A percentile compares a stretch with the other conserved stretches of the same genome.
phyloP scores from a whole-genome alignment of 2,797 vertebrate species.

The Limosa lapponica region DNA sequence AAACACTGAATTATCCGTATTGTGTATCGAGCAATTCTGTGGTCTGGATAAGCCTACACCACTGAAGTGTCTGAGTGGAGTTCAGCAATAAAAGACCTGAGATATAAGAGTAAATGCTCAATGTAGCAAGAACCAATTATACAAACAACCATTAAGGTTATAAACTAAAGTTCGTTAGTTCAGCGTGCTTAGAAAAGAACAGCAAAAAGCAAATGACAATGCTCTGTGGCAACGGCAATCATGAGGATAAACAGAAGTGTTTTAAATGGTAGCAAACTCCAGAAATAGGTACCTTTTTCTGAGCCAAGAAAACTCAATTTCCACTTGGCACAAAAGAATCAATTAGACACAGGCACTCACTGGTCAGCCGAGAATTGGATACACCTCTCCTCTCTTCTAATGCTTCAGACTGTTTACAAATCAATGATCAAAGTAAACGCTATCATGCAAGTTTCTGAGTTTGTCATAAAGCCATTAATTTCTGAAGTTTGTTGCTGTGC shows the following conservation, averaged over 20 bases:
- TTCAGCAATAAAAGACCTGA: neutral
- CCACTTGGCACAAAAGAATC: constrained; percentile 31
- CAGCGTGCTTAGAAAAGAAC: neutral
- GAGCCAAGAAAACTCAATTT: constrained; percentile 38
- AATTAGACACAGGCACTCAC: neutral
- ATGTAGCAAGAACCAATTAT: neutral
- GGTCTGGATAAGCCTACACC: neutral
- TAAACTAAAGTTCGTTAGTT: constrained; percentile 12
- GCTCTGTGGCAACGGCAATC: neutral
- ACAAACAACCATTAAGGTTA: neutral
- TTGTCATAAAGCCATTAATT: neutral
- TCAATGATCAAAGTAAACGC: neutral
- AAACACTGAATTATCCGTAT: neutral
- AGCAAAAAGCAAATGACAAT: neutral
- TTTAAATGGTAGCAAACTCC: neutral
- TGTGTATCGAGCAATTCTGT: neutral
- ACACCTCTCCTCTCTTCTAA: neutral
- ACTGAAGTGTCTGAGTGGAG: neutral
- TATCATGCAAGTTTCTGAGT: neutral
- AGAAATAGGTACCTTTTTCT: neutral
- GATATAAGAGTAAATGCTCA: neutral
- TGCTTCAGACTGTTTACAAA: neutral
- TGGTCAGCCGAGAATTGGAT: neutral
- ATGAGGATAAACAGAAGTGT: neutral
- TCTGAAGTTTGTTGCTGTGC: neutral